A percentile compares a stretch with the other conserved stretches of the same genome.
Conservation (phyloP, 2,113 vertebrate species). For the Hippocampus comes region DNA sequence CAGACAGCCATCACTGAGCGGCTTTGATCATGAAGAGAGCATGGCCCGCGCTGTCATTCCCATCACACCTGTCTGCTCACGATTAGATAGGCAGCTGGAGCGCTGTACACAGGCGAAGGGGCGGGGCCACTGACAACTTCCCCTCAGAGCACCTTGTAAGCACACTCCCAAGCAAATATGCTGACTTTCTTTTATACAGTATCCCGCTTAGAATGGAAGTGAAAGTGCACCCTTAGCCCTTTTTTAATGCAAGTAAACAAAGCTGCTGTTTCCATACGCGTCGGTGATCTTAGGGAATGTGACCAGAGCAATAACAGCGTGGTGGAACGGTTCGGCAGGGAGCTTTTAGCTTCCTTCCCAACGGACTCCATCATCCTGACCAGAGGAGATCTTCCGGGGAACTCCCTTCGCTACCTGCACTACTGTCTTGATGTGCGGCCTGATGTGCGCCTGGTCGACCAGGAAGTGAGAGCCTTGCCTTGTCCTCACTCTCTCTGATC, state of each 20-base stretch:
- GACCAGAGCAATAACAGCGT: constrained; percentile 84
- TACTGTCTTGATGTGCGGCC: constrained; percentile 86
- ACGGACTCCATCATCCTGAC: constrained; percentile 82
- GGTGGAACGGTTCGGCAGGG: constrained; percentile 85
- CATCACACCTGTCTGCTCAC: constrained; percentile 66
- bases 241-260: constrained; percentile 38
- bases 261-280: constrained; percentile 25
- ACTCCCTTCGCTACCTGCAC: constrained; percentile 89
- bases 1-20: constrained; percentile 68
- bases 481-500: constrained; percentile 2
- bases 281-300: constrained; percentile 73
- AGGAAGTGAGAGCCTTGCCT: constrained; percentile 80
- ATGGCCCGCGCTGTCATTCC: constrained; percentile 69
- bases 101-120: constrained; percentile 42
- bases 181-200: constrained; percentile 22
- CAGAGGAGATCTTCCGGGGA: constrained; percentile 92
- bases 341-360: constrained; percentile 84
- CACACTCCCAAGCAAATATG: constrained; percentile 33
- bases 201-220: constrained; percentile 11
- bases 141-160: constrained; percentile 61
- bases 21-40: constrained; percentile 74
- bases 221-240: constrained; percentile 10
- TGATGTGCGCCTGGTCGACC: constrained; percentile 88
- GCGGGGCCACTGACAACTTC: constrained; percentile 65
- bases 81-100: constrained; percentile 66